Evolutionary conservation across 2,888 invertebrate genomes (phyloP).

Genomic region (Cloeon dipterum): DNA sequence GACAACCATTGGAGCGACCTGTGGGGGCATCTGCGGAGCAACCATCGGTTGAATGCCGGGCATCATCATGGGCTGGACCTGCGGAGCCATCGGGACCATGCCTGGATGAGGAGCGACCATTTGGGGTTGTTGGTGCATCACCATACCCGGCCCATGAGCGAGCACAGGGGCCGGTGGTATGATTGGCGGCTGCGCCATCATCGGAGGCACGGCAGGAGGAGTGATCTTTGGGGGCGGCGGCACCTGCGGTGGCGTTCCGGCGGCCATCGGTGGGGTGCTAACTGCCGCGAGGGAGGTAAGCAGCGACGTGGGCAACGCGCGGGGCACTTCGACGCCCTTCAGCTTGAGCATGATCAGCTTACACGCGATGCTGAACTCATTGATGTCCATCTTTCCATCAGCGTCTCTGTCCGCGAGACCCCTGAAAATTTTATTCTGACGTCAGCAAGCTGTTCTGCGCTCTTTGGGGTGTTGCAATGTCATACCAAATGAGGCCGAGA

Average conservation of each 20-base stretch:
- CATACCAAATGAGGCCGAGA: conserved; percentile 87
- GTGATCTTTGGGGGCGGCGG: conserved; percentile 5
- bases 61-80: too few relatives aligned
- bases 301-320: conserved; percentile 53
- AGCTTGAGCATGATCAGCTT: conserved; percentile 86
- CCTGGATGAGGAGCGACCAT: too few relatives aligned
- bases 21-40: too few relatives aligned
- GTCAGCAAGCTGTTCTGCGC: conserved; percentile 6
- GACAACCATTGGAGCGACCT: not conserved
- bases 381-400: conserved; percentile 89
- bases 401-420: conserved; percentile 81
- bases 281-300: conserved; percentile 14
- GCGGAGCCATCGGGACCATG: conserved; percentile 1
- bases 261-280: conserved; percentile 4
- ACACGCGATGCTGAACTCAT: conserved; percentile 96
- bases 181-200: too few relatives aligned
- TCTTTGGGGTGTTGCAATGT: not conserved
- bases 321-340: conserved; percentile 77
- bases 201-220: too few relatives aligned
- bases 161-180: too few relatives aligned
- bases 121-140: too few relatives aligned
- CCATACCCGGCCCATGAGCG: too few relatives aligned
- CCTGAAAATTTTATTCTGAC: too few relatives aligned
- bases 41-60: too few relatives aligned
- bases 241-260: conserved; percentile 7